Evolutionary conservation across 2,797 vertebrate genomes (phyloP).

Genomic region (Falco biarmicus): DNA sequence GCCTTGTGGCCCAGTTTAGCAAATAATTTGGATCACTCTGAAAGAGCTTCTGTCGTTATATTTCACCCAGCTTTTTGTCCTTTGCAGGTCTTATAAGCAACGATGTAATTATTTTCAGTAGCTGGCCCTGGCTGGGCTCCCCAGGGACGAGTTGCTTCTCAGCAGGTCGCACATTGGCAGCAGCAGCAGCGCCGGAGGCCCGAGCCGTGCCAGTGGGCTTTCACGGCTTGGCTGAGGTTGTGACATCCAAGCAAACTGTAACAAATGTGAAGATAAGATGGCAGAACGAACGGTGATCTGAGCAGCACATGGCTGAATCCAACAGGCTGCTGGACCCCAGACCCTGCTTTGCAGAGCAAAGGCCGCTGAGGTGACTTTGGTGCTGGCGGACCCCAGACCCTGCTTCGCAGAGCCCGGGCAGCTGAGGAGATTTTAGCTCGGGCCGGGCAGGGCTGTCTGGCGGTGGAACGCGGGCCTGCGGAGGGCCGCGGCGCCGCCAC

Average conservation of each 20-base stretch:
- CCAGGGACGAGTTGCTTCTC: too few species aligned
- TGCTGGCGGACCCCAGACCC: too few species aligned
- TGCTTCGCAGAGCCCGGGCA: too few species aligned
- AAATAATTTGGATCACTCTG: too few species aligned
- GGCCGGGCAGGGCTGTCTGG: not conserved
- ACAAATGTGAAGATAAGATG: fast-evolving
- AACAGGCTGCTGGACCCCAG: too few species aligned
- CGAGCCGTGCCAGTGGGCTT: not conserved
- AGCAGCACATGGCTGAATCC: too few species aligned
- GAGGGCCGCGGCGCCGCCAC: too few species aligned
- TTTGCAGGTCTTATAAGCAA: not conserved
- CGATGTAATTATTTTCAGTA: too few species aligned
- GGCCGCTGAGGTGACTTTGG: too few species aligned
- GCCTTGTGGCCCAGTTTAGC: not conserved
- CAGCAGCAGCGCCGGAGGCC: not conserved
- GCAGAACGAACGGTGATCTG: not conserved
- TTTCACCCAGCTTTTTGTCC: not conserved
- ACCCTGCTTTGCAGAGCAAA: too few species aligned
- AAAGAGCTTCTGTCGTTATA: too few species aligned
- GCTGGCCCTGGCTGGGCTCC: too few species aligned
- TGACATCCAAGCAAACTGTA: not conserved
- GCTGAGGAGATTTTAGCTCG: not conserved
- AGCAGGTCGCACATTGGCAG: not conserved
- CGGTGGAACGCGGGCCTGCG: not conserved
- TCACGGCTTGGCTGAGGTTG: not conserved